Evolutionary conservation across 2,797 vertebrate species (phyloP).

Genomic region (Trematomus bernacchii): DNA sequence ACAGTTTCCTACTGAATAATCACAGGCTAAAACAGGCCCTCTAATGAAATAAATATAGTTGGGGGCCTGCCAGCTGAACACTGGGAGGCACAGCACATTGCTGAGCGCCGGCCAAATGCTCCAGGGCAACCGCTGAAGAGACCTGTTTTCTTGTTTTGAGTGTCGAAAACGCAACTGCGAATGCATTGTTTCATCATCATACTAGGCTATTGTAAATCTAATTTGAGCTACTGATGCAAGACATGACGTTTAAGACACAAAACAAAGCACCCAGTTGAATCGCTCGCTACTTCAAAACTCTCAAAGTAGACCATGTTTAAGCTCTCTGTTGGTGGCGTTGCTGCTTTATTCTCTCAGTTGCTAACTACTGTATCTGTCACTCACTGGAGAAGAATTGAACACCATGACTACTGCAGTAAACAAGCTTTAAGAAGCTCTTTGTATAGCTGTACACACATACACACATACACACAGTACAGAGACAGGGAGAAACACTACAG

Average conservation of each 20-base stretch:
- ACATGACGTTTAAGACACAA: not conserved
- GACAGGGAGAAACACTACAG: conserved; percentile 25
- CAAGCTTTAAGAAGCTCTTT: conserved; percentile 62
- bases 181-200: conserved; percentile 17
- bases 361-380: conserved; percentile 63
- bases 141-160: conserved; percentile 26
- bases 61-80: conserved; percentile 37
- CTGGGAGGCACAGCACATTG: conserved; percentile 55
- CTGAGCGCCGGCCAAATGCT: conserved; percentile 63
- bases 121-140: conserved; percentile 65
- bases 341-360: conserved; percentile 75
- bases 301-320: not conserved
- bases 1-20: conserved; percentile 15
- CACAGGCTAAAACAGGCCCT: conserved; percentile 62
- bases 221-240: not conserved
- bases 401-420: conserved; percentile 84
- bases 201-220: conserved; percentile 1
- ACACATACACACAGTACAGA: conserved; percentile 27
- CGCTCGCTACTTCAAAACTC: not conserved
- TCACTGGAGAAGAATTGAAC: conserved; percentile 71
- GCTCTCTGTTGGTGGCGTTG: conserved; percentile 45
- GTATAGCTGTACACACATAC: conserved; percentile 37
- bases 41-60: conserved; percentile 46
- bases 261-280: conserved; percentile 1
- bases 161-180: conserved; percentile 15